A percentile compares a stretch with the other conserved stretches of the same genome.
These are phyloP conservation scores for Caenorhabditis sp. DNA, from an alignment of 2,888 invertebrate species.

Conservation along the genomic window DNA sequence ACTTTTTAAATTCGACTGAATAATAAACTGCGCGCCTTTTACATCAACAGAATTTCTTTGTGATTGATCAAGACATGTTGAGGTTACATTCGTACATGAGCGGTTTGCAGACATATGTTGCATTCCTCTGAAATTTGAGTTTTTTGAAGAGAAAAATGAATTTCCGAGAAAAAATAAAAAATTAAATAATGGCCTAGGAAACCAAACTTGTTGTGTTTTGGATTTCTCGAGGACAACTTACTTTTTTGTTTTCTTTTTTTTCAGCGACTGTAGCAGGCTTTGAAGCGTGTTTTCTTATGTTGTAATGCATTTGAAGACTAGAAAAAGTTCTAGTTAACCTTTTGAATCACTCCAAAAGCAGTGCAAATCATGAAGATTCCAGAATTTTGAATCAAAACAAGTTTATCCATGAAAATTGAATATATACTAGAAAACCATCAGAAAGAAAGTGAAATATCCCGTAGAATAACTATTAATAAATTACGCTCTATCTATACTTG, in stretches of 20 bases:
- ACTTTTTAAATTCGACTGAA: constrained; percentile 39
- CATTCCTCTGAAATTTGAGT: too few relatives aligned
- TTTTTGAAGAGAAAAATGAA: background rate
- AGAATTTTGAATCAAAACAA: too few relatives aligned
- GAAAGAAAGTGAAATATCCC: background rate
- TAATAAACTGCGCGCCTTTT: constrained; percentile 37
- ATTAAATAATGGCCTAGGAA: background rate
- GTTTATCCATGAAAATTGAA: background rate
- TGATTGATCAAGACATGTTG: background rate
- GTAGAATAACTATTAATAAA: background rate
- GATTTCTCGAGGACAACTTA: too few relatives aligned
- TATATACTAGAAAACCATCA: too few relatives aligned
- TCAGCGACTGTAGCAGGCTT: too few relatives aligned
- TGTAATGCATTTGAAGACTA: too few relatives aligned
- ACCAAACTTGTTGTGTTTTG: too few relatives aligned
- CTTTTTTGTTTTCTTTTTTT: too few relatives aligned
- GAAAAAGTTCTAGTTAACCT: too few relatives aligned
- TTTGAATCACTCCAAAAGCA: too few relatives aligned
- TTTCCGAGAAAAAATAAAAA: background rate
- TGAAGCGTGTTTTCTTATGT: too few relatives aligned
- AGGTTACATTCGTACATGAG: background rate
- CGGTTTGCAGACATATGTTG: background rate
- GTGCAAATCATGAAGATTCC: too few relatives aligned
- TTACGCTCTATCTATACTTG: background rate
- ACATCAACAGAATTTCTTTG: constrained; percentile 17